Evolutionary conservation across 2,888 invertebrate species (phyloP), one percentile per base, ranked within the genome.

Genomic region (Yponomeuta cagnagella): DNA sequence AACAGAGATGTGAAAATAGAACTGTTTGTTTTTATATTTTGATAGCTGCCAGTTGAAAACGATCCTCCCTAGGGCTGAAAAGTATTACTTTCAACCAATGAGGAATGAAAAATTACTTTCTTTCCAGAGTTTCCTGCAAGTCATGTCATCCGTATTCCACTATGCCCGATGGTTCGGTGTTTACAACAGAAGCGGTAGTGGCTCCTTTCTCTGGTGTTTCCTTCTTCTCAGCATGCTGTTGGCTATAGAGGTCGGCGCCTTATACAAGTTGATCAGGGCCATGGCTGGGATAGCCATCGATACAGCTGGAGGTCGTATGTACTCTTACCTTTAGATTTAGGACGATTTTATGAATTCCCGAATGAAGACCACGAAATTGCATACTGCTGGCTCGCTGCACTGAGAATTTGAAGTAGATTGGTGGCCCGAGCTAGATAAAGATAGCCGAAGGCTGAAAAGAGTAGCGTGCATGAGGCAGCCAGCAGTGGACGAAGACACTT

Each of bases 121-220:
- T 63, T 70, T 70, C 30, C 65, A 70, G 70, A 65, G 65, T 0
- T 70, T 70, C 31, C 33, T 48, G 6, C 23, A 31, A 30, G 48
- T 33, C 15, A 48, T 70, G 30, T 10, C 48, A 10, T n/a, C 48
- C 10, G 33, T 70, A 12, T 66, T 70, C 33, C 10, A 66, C 12
- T 31, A n/a, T 5, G 70, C 70, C 30, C 43, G 66, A 31, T 70
- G 65, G 65, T 70, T 70, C 37, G 70, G 70, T 5, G 33, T 70
- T 3, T 65, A 65, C 10, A 10, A 48, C 23, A 31, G 37, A 23
- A 33, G 15, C 2, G 52, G 48, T 31, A n/a, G 33, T 10, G 48
- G 23, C 12, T 65, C 65, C 2, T 15, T 63, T 2, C 8, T 70
- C 15, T 70, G 70, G 70, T 64, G 70, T 30, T n/a, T 63, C 9